Percentiles rank a stretch among this genome's conserved stretches.
These are phyloP conservation scores for Nesogale talazaci DNA, from an alignment of 2,113 vertebrate species.

Conservation along the genomic window DNA sequence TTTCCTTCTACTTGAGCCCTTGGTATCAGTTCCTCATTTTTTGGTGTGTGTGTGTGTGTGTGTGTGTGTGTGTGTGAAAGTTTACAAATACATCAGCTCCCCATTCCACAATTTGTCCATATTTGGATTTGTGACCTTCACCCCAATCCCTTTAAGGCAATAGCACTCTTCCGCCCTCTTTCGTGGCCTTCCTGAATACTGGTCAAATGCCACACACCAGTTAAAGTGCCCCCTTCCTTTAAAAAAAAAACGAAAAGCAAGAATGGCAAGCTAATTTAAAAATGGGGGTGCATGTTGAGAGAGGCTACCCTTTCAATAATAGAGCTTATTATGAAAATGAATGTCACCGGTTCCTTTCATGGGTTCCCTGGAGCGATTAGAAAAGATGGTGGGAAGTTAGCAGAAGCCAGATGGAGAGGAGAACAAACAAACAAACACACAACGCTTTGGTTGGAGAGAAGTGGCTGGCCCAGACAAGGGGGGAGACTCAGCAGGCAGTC, in stretches of 20 bases:
- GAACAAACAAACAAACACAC: not conserved
- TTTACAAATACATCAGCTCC: no score
- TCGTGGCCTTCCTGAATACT: no score
- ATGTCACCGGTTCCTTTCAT: not conserved
- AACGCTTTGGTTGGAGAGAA: not conserved
- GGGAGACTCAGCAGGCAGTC: not conserved
- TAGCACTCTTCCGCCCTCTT: no score
- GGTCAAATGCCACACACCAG: not conserved
- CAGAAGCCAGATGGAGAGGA: not conserved
- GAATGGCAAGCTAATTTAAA: not conserved
- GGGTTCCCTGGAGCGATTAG: not conserved
- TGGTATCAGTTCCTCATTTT: no score
- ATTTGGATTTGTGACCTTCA: no score
- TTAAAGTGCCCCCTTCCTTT: no score
- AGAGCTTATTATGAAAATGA: not conserved
- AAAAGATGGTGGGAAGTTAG: not conserved
- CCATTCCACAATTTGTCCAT: no score
- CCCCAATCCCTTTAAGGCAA: no score
- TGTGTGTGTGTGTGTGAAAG: no score
- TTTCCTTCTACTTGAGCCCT: no score
- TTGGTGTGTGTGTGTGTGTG: no score
- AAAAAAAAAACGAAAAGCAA: not conserved
- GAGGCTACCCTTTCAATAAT: not conserved
- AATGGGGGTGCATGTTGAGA: no score
- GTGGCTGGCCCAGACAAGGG: not conserved